Percentiles rank a stretch among this genome's conserved stretches.
These are phyloP conservation scores for Pelobates cultripes DNA, from an alignment of 2,797 vertebrate species.

Conservation along the genomic window DNA sequence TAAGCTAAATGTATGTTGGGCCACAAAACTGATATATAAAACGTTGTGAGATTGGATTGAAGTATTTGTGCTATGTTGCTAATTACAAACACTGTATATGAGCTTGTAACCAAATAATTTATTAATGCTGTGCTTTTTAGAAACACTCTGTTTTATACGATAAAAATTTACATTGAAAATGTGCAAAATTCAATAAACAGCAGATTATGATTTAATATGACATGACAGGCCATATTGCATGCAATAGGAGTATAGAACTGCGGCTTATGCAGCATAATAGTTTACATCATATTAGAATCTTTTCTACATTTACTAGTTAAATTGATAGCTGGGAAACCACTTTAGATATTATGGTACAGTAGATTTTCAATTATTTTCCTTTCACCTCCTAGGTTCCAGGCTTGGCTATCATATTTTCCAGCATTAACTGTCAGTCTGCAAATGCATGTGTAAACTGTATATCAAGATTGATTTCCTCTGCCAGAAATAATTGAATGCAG, in stretches of 20 bases:
- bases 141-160: too few relatives aligned
- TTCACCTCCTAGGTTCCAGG: neutral
- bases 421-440: conserved; percentile 43
- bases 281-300: conserved; percentile 2
- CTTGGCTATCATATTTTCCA: conserved; percentile 11
- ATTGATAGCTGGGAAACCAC: conserved; percentile 1
- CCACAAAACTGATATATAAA: too few relatives aligned
- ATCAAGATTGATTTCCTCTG: conserved; percentile 59
- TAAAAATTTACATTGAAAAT: too few relatives aligned
- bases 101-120: too few relatives aligned
- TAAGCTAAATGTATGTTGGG: too few relatives aligned
- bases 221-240: neutral
- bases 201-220: neutral
- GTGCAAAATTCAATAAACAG: neutral
- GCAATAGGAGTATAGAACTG: neutral
- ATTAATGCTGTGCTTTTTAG: too few relatives aligned
- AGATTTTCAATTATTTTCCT: conserved; percentile 20
- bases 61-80: too few relatives aligned
- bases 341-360: conserved; percentile 5
- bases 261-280: neutral
- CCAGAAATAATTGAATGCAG: conserved; percentile 63
- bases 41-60: too few relatives aligned
- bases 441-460: conserved; percentile 47
- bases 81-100: too few relatives aligned
- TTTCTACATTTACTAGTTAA: neutral